Evolutionary conservation across 23 tunicate species (phyloP), one percentile per base, ranked within the genome.

Genomic region (Oikopleura dioica): DNA sequence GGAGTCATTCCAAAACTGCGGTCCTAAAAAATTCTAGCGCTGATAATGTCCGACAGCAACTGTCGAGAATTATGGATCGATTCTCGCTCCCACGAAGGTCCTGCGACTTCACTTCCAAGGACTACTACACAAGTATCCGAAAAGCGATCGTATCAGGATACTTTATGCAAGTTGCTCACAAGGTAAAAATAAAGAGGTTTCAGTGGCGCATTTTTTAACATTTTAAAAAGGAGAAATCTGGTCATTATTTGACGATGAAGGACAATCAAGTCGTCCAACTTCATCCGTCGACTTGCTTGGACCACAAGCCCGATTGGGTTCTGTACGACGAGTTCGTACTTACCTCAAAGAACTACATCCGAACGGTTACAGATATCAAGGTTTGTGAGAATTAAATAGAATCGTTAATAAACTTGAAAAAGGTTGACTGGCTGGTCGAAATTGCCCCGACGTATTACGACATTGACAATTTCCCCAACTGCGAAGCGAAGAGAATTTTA

Each of bases 301-400:
- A 89, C 79, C 96, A 89, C 84, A 89, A 89, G 59, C 96, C 96
- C n/a, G 96, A 89, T 50, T 89, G 96, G 96, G 96, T 89, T 67
- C 69, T 89, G 23, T 89, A 89, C 78, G 85, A 89, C 59, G 96
- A 89, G 37, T 89, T 89, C 38, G 96, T 89, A 34, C 83, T 89
- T 35, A 89, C 96, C 35, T 84, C 96, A 35, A 89, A 89, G 80
- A 89, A 89, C 59, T 89, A 89, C 80, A 89, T 89, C 34, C 76
- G 96, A 29, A 89, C 87, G 1, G 79, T 83, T 77, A 81, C 96
- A 16, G 96, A 89, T 59, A 82, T 89, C 76, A 89, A 89, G 55
- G 55, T 44, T 9, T 9, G 16, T 16, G 16, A 9, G 9, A 9
- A 9, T 9, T 9, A 44, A 44, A 44, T 9, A 9, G 16, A n/a